A percentile compares a stretch with the other conserved stretches of the same genome.
Conservation (phyloP, 1,140 invertebrate genomes). For the Brachionus paranguensis region DNA sequence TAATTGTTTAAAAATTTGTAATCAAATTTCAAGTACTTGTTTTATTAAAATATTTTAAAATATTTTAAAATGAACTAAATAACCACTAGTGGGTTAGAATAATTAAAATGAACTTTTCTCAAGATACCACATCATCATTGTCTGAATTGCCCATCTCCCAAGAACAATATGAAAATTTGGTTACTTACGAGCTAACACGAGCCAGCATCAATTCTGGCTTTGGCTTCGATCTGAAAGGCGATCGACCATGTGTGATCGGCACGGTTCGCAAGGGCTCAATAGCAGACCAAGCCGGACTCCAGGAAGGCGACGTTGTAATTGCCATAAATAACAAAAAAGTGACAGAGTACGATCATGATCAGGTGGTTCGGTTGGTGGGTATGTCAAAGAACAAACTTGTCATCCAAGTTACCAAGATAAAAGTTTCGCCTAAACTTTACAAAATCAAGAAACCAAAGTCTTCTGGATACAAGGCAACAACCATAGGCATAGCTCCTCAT, state of each 20-base stretch:
- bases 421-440: background rate
- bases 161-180: background rate
- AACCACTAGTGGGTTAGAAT: background rate
- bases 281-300: conserved; percentile 11
- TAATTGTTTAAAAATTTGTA: background rate
- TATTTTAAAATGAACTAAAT: background rate
- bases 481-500: background rate
- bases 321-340: conserved; percentile 36
- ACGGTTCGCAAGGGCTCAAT: conserved; percentile 23
- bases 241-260: conserved; percentile 30
- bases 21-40: background rate
- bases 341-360: conserved; percentile 35
- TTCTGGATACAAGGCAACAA: background rate
- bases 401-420: conserved; percentile 15
- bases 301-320: conserved; percentile 10
- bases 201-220: conserved; percentile 8
- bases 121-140: conserved; percentile 17
- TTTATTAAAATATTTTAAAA: background rate
- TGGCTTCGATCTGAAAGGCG: conserved; percentile 36
- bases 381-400: background rate
- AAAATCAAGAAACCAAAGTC: background rate
- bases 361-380: conserved; percentile 29
- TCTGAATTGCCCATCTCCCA: background rate
- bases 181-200: background rate
- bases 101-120: conserved; percentile 24